Evolutionary conservation across 1,140 invertebrate species (phyloP).

Genomic region (Maniola jurtina): DNA sequence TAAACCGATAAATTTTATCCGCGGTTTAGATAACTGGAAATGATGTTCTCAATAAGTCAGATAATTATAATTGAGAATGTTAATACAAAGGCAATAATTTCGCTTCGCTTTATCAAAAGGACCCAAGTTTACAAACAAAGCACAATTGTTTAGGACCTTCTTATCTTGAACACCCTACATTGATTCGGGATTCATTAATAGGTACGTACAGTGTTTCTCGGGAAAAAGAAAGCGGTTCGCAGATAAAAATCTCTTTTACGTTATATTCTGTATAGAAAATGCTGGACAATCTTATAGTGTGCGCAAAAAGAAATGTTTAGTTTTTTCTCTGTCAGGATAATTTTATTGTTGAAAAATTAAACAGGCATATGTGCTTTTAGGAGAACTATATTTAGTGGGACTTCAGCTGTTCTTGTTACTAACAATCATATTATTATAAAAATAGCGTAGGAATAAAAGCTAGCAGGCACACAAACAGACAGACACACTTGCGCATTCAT

Average conservation of each 20-base stretch:
- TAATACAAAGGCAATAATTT: conserved; percentile 1
- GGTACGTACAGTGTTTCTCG: neutral
- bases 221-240: neutral
- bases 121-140: conserved; percentile 2
- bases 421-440: too few species aligned
- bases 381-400: too few species aligned
- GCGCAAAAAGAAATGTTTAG: too few species aligned
- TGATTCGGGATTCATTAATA: neutral
- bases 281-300: neutral
- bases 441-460: too few species aligned
- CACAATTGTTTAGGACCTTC: neutral
- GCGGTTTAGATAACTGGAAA: neutral
- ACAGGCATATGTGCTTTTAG: conserved; percentile 1
- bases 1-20: too few species aligned
- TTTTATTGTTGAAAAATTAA: neutral
- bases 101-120: conserved; percentile 1
- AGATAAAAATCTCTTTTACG: neutral
- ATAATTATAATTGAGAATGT: neutral
- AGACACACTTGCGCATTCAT: too few species aligned
- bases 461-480: too few species aligned
- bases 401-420: too few species aligned
- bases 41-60: neutral
- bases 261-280: neutral
- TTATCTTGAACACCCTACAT: neutral
- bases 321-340: too few species aligned